These are phyloP conservation scores for Arbacia lixula DNA, from an alignment of 53 echinoderm and acorn worm species.

Conservation along the genomic window DNA sequence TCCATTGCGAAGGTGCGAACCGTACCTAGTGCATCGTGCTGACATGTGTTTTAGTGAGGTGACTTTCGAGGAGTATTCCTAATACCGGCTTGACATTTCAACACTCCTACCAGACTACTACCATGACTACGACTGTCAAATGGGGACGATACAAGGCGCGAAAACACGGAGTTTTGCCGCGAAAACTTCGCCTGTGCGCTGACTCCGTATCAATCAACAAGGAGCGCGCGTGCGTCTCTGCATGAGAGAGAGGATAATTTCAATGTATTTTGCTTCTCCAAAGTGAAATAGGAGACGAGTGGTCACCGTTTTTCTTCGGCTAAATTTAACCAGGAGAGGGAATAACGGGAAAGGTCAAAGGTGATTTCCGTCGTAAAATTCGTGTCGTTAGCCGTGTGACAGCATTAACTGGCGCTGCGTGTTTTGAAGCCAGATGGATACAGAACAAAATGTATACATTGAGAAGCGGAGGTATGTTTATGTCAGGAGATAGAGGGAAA, in stretches of 20 bases:
- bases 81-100: too few species aligned
- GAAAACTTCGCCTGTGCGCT: conserved; percentile 22
- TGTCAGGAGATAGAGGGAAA: too few species aligned
- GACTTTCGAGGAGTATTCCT: too few species aligned
- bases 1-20: too few species aligned
- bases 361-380: neutral
- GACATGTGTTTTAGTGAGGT: too few species aligned
- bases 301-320: neutral
- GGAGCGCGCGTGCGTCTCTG: neutral
- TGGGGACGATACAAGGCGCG: conserved; percentile 20
- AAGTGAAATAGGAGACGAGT: neutral
- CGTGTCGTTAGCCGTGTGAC: neutral
- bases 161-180: neutral
- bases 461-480: neutral
- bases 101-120: too few species aligned
- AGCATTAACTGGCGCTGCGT: neutral
- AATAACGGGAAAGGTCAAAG: too few species aligned
- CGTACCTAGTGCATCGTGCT: too few species aligned
- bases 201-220: conserved; percentile 21
- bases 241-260: neutral
- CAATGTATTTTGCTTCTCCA: neutral
- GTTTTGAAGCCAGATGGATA: neutral
- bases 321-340: too few species aligned
- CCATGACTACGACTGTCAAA: conserved; percentile 33
- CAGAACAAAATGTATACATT: neutral